phyloP scores from a whole-genome alignment of 2,113 vertebrate genomes.

The Gymnarchus niloticus region DNA sequence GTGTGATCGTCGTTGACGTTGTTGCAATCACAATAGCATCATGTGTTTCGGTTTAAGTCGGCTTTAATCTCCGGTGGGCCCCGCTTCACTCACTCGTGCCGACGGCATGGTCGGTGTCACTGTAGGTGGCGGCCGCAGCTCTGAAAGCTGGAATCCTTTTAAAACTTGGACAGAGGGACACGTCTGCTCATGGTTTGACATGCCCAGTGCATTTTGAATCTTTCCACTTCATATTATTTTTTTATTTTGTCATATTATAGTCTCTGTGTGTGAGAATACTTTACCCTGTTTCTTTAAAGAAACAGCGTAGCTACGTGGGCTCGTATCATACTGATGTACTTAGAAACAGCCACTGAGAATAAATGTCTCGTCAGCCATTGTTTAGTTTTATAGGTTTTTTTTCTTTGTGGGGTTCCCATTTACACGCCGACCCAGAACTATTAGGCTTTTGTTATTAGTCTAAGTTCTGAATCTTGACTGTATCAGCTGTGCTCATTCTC shows the following conservation, averaged over 20 bases:
- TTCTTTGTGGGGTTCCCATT: neutral
- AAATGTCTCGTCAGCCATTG: neutral
- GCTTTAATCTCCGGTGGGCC: conserved; percentile 14
- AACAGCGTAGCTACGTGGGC: neutral
- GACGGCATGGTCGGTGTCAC: neutral
- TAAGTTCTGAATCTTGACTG: neutral
- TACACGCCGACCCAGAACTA: neutral
- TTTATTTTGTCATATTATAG: neutral
- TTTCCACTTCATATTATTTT: neutral
- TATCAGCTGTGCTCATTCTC: neutral
- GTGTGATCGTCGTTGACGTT: neutral
- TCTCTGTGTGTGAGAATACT: neutral
- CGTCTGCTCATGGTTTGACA: neutral
- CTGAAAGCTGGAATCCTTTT: neutral
- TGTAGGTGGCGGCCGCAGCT: neutral
- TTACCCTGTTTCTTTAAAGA: too few relatives aligned
- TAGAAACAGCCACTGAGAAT: neutral
- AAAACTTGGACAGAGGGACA: neutral
- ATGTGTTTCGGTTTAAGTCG: conserved; percentile 20
- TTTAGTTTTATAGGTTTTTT: neutral
- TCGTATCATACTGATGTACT: neutral
- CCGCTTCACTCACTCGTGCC: neutral
- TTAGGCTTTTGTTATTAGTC: neutral
- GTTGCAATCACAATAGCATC: neutral
- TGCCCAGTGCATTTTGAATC: neutral